Base-by-base conservation (phyloP, 2,888 invertebrate species). In the Eilema depressum region DNA sequence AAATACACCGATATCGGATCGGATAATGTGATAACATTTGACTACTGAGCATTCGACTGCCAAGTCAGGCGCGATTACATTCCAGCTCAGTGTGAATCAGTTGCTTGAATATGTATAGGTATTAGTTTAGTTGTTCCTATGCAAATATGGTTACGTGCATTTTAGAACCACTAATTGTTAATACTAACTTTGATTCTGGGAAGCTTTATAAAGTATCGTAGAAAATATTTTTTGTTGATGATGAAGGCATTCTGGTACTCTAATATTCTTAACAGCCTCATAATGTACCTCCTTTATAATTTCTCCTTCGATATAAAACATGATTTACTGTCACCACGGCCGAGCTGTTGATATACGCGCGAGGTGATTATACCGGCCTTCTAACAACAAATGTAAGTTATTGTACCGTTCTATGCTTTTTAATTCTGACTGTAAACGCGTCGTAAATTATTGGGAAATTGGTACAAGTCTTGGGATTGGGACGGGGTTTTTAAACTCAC, bases 371-470 rank as follows among this genome's bases (percentile, higher is more conserved):
- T 23, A 72, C 59, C 65, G 60, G 68, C 71, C 37, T 61, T 68
- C 63, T 68, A 62, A 67, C 66, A 68, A 71, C 71, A 65, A 71
- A 63, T 61, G 37, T 72, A 66, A 72, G 47, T 69, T 72, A 72
- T 72, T 71, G 65, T 63, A 66, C 68, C 53, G 63, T 28, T 63
- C 66, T 41, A 30, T 53, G 68, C 70, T 73, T 83, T 83, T 83
- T 79, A 83, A 83, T 83, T 82, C 79, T 78, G 75, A 79, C 77
- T 76, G 71, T 78, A 81, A 83, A 82, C 66, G 69, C 73, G 64
- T 76, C 79, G 74, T 83, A 83, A 83, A 83, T 83, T 79, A 76
- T 69, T 14, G 47, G 1, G 17, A 14, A 25, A 20, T 7, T 66
- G 63, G 41, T 65, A 7, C 56, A 68, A 65, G 57, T 25, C 0